A percentile compares a stretch with the other conserved stretches of the same genome.
Evolutionary conservation across 2,888 invertebrate genomes (phyloP).

Genomic region (Smittia aterrima): DNA sequence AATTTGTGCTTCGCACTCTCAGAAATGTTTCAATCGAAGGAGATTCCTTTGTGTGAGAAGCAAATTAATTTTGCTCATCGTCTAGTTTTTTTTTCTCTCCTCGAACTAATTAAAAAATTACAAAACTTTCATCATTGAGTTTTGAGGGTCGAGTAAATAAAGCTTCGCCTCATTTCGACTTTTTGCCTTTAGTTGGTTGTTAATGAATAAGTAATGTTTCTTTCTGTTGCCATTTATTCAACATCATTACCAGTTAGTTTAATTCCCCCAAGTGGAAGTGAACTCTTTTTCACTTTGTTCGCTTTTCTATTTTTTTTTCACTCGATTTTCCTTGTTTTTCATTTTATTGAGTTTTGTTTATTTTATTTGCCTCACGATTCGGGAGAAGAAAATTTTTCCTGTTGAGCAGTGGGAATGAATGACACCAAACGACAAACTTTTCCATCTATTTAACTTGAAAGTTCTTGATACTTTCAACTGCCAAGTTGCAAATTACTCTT

Average conservation of each 20-base stretch:
- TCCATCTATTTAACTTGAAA: background rate
- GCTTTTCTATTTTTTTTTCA: background rate
- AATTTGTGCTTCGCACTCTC: background rate
- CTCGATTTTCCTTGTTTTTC: background rate
- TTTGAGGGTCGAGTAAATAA: slow-evolving; percentile 20
- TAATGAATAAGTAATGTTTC: slow-evolving; percentile 39
- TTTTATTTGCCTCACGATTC: slow-evolving; percentile 9
- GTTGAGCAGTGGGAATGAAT: background rate
- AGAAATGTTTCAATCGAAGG: background rate
- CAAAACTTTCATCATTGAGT: background rate
- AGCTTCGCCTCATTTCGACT: background rate
- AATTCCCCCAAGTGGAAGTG: slow-evolving; percentile 36
- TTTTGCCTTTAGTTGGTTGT: background rate
- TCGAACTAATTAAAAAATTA: slow-evolving; percentile 22
- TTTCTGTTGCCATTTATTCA: slow-evolving; percentile 20
- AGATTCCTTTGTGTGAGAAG: slow-evolving; percentile 37
- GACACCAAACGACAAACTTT: background rate
- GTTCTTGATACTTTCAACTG: slow-evolving; percentile 5
- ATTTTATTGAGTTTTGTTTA: slow-evolving; percentile 14
- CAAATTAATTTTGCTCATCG: slow-evolving; percentile 44
- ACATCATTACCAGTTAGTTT: slow-evolving; percentile 38
- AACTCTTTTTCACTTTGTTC: slow-evolving; percentile 21
- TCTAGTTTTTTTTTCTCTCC: slow-evolving; percentile 14
- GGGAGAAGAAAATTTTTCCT: background rate
- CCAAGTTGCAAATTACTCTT: background rate